Evolutionary conservation across 2,888 invertebrate species (phyloP).

Genomic region (Ctena decussata): DNA sequence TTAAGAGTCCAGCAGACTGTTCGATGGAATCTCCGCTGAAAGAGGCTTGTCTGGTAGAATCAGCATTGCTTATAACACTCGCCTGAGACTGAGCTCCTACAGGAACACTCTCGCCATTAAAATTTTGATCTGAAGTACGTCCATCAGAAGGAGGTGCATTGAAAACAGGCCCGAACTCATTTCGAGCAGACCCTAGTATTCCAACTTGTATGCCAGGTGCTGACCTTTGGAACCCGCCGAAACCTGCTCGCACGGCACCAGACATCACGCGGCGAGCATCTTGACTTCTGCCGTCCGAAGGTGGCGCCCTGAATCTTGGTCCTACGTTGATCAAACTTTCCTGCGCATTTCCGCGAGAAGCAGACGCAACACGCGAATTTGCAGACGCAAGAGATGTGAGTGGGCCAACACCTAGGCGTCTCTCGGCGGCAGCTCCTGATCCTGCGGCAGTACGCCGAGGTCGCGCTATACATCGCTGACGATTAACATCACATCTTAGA

Average conservation of each 20-base stretch:
- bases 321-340: conserved; percentile 23
- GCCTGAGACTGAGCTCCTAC: neutral
- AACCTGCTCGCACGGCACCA: neutral
- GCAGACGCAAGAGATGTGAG: neutral
- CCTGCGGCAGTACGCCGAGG: neutral
- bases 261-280: conserved; percentile 4
- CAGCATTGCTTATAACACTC: neutral
- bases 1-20: neutral
- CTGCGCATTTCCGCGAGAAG: conserved; percentile 14
- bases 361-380: neutral
- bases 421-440: conserved; percentile 2
- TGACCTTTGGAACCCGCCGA: neutral
- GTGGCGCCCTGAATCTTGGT: conserved; percentile 36
- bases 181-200: neutral
- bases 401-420: neutral
- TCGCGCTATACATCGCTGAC: conserved; percentile 44
- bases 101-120: neutral
- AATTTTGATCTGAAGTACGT: neutral
- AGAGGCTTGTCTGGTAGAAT: neutral
- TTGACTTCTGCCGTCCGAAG: conserved; percentile 38
- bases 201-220: neutral
- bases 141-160: conserved; percentile 23
- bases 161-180: conserved; percentile 16
- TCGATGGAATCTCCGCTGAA: neutral
- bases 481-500: conserved; percentile 50